A percentile compares a stretch with the other conserved stretches of the same genome.
Evolutionary conservation across 2,113 vertebrate species (phyloP).

Genomic region (Terrapene triunguis): DNA sequence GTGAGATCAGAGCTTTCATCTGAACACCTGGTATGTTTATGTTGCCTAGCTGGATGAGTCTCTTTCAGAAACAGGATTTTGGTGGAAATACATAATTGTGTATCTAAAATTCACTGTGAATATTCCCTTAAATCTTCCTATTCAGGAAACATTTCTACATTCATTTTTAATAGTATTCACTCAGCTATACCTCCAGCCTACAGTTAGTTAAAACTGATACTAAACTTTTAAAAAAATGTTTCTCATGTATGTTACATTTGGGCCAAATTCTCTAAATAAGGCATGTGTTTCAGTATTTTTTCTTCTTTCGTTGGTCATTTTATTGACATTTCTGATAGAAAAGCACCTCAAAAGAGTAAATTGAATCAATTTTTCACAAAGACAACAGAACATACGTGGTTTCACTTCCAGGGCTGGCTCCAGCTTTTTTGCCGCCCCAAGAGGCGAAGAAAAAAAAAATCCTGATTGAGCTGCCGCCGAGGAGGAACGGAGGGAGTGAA

Average conservation of each 20-base stretch:
- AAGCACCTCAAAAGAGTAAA: background rate
- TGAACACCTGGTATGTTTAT: background rate
- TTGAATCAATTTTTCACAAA: constrained; percentile 11
- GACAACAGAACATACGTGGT: constrained; percentile 36
- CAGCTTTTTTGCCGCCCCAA: no score
- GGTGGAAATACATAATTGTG: background rate
- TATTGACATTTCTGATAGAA: background rate
- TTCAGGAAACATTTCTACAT: background rate
- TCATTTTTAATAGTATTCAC: background rate
- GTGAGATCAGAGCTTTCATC: background rate
- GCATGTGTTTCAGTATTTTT: background rate
- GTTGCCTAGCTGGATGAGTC: background rate
- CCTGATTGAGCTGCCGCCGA: no score
- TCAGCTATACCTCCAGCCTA: background rate
- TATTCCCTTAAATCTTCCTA: background rate
- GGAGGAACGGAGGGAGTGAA: no score
- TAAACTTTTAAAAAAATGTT: background rate
- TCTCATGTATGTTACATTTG: rapidly evolving
- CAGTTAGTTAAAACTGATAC: background rate
- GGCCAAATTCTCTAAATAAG: background rate
- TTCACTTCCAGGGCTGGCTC: constrained; percentile 13
- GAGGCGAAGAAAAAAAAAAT: no score
- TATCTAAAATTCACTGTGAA: background rate
- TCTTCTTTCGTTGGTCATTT: background rate
- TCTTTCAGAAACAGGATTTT: background rate